These are phyloP conservation scores for Benitochromis conjunctus DNA, from an alignment of 2,113 vertebrate species.

Conservation along the genomic window DNA sequence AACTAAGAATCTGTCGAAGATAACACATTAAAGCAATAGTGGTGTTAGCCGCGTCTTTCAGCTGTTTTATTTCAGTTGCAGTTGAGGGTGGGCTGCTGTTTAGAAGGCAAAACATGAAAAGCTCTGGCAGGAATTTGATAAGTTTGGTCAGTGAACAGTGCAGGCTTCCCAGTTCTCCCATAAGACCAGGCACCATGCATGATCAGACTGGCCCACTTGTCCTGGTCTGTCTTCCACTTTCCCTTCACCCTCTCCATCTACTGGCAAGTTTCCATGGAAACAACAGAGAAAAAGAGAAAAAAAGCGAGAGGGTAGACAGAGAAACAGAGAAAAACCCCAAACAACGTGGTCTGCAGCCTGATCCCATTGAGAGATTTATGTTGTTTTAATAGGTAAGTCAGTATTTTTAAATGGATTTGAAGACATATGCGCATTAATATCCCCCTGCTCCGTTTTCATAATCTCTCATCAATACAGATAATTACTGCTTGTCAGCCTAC, in stretches of 20 bases:
- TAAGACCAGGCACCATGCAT: slow-evolving; percentile 48
- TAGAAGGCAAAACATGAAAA: neutral
- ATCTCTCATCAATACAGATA: slow-evolving; percentile 35
- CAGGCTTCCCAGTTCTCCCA: slow-evolving; percentile 52
- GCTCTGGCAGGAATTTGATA: neutral
- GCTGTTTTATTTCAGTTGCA: neutral
- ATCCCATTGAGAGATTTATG: slow-evolving; percentile 16
- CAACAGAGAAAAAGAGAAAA: slow-evolving; percentile 44
- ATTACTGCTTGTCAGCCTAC: slow-evolving; percentile 46
- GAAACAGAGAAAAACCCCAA: slow-evolving; percentile 47
- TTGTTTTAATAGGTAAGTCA: slow-evolving; percentile 10
- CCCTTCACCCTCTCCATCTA: slow-evolving; percentile 47
- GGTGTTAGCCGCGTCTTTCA: neutral
- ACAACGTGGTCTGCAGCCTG: slow-evolving; percentile 46
- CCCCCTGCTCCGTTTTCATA: neutral
- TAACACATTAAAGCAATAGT: neutral
- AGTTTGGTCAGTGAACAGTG: slow-evolving; percentile 14
- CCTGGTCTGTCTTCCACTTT: slow-evolving; percentile 53
- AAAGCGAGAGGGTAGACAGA: neutral
- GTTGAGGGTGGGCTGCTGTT: neutral
- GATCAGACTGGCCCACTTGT: slow-evolving; percentile 68
- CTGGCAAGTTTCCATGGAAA: slow-evolving; percentile 81
- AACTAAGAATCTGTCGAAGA: neutral
- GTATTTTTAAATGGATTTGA: neutral
- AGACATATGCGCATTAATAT: neutral